Evolutionary conservation across 2,797 vertebrate genomes (phyloP).

Genomic region (Eulemur albifrons): DNA sequence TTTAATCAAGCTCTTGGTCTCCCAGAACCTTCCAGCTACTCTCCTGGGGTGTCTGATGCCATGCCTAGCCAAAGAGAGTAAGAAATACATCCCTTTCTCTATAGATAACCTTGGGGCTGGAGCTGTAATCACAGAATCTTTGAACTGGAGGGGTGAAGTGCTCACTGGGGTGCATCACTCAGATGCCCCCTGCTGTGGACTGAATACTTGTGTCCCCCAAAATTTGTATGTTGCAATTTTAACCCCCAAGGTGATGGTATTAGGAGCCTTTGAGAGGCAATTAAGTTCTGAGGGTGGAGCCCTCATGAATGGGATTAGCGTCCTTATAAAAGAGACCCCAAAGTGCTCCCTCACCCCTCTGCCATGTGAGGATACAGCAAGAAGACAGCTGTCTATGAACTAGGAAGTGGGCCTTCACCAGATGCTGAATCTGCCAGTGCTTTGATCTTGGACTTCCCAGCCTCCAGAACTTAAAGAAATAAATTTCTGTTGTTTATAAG

Average conservation of each 20-base stretch:
- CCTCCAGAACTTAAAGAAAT: background rate
- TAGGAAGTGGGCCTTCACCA: background rate
- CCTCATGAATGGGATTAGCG: background rate
- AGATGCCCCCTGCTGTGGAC: background rate
- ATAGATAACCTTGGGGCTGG: background rate
- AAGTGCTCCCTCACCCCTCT: background rate
- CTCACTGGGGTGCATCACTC: background rate
- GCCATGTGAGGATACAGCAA: background rate
- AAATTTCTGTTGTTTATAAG: background rate
- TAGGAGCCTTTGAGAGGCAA: background rate
- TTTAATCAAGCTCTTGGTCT: conserved; percentile 51
- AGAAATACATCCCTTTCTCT: background rate
- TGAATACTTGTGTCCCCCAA: background rate
- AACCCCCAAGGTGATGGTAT: background rate
- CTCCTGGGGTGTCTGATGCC: conserved; percentile 40
- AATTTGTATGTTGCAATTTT: background rate
- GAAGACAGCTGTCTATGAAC: background rate
- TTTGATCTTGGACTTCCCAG: background rate
- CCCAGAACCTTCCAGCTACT: conserved; percentile 38
- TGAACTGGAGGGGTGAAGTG: background rate
- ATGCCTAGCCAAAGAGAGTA: background rate
- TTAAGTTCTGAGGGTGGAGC: background rate
- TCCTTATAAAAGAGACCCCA: background rate
- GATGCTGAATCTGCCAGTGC: background rate
- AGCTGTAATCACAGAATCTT: background rate